Evolutionary conservation across 1,140 invertebrate species (phyloP).

Genomic region (Akabosia matsudoensis): DNA sequence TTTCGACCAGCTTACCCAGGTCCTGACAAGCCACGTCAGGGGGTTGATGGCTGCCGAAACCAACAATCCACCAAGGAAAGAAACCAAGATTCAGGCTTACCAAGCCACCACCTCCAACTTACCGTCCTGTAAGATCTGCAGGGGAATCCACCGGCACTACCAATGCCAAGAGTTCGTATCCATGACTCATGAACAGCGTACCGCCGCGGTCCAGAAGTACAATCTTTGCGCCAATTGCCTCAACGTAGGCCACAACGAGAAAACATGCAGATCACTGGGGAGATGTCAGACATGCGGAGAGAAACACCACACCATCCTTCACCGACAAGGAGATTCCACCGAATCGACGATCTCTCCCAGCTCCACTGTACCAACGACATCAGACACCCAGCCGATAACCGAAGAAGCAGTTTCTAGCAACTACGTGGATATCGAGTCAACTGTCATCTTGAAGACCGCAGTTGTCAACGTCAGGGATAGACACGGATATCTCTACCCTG

Average conservation of each 20-base stretch:
- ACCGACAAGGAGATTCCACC: too few relatives aligned
- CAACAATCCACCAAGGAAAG: background rate
- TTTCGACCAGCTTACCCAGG: background rate
- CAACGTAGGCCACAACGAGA: too few relatives aligned
- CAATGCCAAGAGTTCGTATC: background rate
- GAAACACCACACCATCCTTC: too few relatives aligned
- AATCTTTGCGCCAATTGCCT: background rate
- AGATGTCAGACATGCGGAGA: too few relatives aligned
- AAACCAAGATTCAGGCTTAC: background rate
- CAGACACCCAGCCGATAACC: background rate
- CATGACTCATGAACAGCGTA: background rate
- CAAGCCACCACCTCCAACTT: background rate
- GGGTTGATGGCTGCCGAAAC: background rate
- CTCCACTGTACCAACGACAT: background rate
- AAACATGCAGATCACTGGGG: too few relatives aligned
- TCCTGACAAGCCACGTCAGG: background rate
- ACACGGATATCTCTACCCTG: background rate
- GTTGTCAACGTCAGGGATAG: background rate
- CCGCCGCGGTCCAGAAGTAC: background rate
- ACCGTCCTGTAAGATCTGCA: background rate
- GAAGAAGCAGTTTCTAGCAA: background rate
- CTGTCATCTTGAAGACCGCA: background rate
- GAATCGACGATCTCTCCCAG: too few relatives aligned
- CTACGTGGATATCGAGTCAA: background rate
- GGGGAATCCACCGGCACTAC: background rate